phyloP scores from a whole-genome alignment of 2,888 invertebrate genomes.

The Abrostola triplasia region DNA sequence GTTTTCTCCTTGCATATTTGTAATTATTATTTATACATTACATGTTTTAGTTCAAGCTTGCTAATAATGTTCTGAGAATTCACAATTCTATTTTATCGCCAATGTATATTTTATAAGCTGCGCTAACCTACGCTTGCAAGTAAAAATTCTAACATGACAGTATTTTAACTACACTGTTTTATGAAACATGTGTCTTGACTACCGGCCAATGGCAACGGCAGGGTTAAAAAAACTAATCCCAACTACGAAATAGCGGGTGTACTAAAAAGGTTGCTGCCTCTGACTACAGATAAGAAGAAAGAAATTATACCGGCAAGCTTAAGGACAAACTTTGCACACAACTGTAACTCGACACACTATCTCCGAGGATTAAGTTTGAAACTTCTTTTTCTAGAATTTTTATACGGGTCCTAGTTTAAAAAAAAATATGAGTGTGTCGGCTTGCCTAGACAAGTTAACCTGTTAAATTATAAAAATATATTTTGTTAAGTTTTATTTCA shows the following conservation, averaged over 20 bases:
- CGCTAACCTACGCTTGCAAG: too few species aligned
- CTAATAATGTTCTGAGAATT: too few species aligned
- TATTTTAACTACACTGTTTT: too few species aligned
- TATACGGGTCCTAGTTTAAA: conserved; percentile 3
- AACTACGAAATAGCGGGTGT: conserved; percentile 20
- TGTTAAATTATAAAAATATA: neutral
- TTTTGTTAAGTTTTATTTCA: neutral
- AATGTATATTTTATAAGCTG: too few species aligned
- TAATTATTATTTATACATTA: too few species aligned
- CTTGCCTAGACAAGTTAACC: neutral
- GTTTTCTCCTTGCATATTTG: too few species aligned
- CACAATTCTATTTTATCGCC: too few species aligned
- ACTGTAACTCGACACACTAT: conserved; percentile 44
- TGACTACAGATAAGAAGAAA: conserved; percentile 43
- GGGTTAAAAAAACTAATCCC: conserved; percentile 17
- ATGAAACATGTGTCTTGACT: too few species aligned
- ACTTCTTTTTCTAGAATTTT: conserved; percentile 19
- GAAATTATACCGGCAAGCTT: conserved; percentile 48
- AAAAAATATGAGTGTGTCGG: neutral
- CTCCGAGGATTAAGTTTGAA: conserved; percentile 36
- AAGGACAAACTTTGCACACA: conserved; percentile 47
- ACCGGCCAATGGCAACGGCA: too few species aligned
- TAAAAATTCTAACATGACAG: too few species aligned
- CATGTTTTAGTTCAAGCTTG: too few species aligned
- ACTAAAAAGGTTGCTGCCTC: conserved; percentile 25